A percentile compares a stretch with the other conserved stretches of the same genome.
Evolutionary conservation across 2,113 vertebrate species (phyloP).

Genomic region (Leiothrix lutea): DNA sequence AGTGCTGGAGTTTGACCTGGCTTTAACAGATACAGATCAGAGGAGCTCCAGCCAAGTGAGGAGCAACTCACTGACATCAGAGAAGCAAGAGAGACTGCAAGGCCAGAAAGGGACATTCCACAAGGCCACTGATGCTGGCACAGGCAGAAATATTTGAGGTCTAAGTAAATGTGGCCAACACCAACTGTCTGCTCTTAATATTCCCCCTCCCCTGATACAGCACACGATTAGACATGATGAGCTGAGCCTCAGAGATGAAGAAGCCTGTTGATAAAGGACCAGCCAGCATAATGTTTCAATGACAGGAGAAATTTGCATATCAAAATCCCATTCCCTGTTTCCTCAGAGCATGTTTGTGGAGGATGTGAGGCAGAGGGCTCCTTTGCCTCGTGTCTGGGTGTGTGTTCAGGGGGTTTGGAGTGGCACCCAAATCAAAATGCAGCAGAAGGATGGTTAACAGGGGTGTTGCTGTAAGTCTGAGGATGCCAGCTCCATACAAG

Average conservation of each 20-base stretch:
- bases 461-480: not conserved
- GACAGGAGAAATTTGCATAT: not conserved
- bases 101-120: not conserved
- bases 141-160: not conserved
- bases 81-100: not conserved
- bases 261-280: not conserved
- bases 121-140: not conserved
- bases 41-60: not conserved
- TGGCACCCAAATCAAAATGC: not conserved
- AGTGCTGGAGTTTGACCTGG: not conserved
- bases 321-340: not conserved
- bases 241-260: not conserved
- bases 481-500: not conserved
- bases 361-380: not conserved
- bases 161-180: not conserved
- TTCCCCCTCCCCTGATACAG: not conserved
- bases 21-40: not conserved
- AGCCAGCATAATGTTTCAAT: not conserved
- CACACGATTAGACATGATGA: not conserved
- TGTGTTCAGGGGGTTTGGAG: not conserved
- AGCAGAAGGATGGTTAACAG: not conserved
- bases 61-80: not conserved
- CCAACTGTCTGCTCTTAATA: not conserved
- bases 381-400: not conserved
- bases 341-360: fast-evolving